Evolutionary conservation across 2,113 vertebrate genomes (phyloP).

Genomic region (Engystomops pustulosus): DNA sequence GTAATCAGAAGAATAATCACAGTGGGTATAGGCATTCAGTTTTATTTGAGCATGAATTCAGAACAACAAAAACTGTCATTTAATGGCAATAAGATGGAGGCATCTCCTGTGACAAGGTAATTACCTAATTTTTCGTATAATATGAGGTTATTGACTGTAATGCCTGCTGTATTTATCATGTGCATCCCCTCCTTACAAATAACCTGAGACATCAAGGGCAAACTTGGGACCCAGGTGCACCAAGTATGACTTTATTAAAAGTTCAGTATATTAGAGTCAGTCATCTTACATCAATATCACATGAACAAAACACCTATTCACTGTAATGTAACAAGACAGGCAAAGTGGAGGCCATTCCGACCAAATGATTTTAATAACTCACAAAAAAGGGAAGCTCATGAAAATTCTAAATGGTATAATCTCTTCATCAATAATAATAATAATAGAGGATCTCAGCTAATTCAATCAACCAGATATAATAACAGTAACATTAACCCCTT

Average conservation of each 20-base stretch:
- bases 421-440: too few species aligned
- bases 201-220: conserved; percentile 2
- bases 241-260: background rate
- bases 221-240: background rate
- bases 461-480: too few species aligned
- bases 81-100: background rate
- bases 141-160: conserved; percentile 7
- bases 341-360: conserved; percentile 23
- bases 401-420: too few species aligned
- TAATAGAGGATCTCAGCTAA: too few species aligned
- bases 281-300: conserved; percentile 25
- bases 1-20: background rate
- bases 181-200: background rate
- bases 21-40: background rate
- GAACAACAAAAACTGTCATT: background rate
- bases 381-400: too few species aligned
- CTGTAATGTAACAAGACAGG: conserved; percentile 31
- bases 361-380: background rate
- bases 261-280: conserved; percentile 29
- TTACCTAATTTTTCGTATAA: conserved; percentile 1
- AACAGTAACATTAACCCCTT: too few species aligned
- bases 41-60: background rate
- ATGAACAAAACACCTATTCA: conserved; percentile 13
- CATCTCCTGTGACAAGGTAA: background rate
- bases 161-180: background rate